These are phyloP conservation scores for Phalangium opilio DNA, from an alignment of 2,888 invertebrate genomes.

Conservation along the genomic window DNA sequence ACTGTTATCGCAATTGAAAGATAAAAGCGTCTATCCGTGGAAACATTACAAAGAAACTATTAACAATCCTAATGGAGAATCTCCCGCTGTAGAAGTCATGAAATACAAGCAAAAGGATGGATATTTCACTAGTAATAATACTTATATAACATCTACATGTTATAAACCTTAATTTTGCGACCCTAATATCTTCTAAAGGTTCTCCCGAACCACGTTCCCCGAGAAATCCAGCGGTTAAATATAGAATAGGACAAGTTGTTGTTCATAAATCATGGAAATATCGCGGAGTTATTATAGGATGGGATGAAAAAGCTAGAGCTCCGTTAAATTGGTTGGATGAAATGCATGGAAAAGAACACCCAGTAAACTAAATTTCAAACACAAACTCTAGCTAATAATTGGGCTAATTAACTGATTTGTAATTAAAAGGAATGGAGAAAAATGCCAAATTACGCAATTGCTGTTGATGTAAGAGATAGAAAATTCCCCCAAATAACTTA, in stretches of 20 bases:
- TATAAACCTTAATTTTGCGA: too few species aligned
- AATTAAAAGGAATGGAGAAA: conserved; percentile 31
- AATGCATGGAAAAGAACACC: conserved; percentile 28
- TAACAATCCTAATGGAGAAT: conserved; percentile 26
- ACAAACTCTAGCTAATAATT: too few species aligned
- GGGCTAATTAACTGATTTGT: too few species aligned
- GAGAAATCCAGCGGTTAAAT: conserved; percentile 33
- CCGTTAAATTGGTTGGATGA: conserved; percentile 34
- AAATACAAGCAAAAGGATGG: conserved; percentile 29
- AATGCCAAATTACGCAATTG: conserved; percentile 37
- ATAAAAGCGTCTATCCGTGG: background rate
- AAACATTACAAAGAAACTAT: background rate
- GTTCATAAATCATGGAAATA: conserved; percentile 34
- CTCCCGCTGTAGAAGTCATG: conserved; percentile 34
- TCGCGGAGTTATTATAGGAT: conserved; percentile 39
- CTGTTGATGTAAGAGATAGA: conserved; percentile 37
- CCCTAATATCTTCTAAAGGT: conserved; percentile 13
- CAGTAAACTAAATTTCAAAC: conserved; percentile 18
- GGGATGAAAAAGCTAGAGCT: conserved; percentile 37
- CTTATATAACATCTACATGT: too few species aligned
- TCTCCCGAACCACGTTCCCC: conserved; percentile 31
- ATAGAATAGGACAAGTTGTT: conserved; percentile 39
- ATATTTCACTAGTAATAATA: conserved; percentile 27
- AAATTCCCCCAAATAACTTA: conserved; percentile 34
- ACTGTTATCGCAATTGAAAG: background rate